Evolutionary conservation across 2,888 invertebrate genomes (phyloP), one percentile per base, ranked within the genome.

Genomic region (Dendrolimus pini): DNA sequence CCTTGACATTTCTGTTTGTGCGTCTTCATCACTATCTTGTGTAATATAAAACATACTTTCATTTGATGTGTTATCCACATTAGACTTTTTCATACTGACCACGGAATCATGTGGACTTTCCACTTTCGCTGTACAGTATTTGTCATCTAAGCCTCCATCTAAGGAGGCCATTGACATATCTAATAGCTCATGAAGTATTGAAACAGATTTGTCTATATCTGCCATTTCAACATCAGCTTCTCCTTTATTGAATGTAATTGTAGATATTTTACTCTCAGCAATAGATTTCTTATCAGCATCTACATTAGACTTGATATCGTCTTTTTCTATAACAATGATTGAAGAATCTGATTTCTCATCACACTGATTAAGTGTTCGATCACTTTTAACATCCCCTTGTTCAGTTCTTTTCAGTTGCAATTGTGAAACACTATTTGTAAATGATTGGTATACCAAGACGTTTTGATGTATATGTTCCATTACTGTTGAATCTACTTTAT

Each of bases 131-230:
- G 62, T 68, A 65, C 7, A 41, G 61, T 61, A 9, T 59, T 76
- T 73, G 12, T 74, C 69, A 1, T 63, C 65, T 0, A 60, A 57
- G 1, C 62, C 65, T 14, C 57, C 62, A 18, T 65, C 65, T 2
- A 65, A 42, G 1, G 72, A 70, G 0, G 61, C 66, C 2, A 59
- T 60, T 0, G 84, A 80, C 83, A 82, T 81, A 58, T 83, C 78
- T 9, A 84, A 65, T 14, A 85, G 71, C 55, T 77, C 70, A 58
- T 74, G 65, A 0, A 83, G 61, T 13, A 80, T 66, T 1, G 78
- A 75, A n/a, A 70, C 53, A 10, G 12, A 30, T 10, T 54, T 70
- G 0, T 59, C 53, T 60, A 65, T 55, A 13, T 18, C 41, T 9
- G 60, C 53, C 1, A 52, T 53, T 6, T 54, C 53, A 12, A 9